phyloP scores from a whole-genome alignment of 2,113 vertebrate species.

The Gorsachius goisagi region DNA sequence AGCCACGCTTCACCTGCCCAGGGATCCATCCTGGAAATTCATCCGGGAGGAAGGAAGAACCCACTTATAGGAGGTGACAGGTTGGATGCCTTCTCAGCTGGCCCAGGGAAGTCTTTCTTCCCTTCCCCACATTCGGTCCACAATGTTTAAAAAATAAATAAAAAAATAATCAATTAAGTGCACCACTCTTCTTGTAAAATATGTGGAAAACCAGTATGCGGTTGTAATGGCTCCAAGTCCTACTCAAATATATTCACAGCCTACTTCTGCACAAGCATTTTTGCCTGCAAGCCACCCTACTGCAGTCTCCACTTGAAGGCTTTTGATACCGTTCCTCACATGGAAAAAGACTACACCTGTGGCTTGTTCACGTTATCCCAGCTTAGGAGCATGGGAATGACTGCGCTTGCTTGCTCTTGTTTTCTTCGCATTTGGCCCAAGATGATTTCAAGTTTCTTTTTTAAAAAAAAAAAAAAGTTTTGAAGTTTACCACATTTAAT shows the following conservation, averaged over 20 bases:
- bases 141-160: background rate
- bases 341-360: background rate
- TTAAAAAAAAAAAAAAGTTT: background rate
- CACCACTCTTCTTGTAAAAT: background rate
- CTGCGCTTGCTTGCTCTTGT: background rate
- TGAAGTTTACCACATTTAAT: background rate
- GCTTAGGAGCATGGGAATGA: background rate
- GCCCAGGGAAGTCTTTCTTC: background rate
- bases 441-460: background rate
- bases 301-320: background rate
- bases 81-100: background rate
- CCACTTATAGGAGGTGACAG: background rate
- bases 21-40: background rate
- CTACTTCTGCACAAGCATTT: background rate
- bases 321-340: background rate
- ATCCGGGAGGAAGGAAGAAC: background rate
- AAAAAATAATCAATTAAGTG: background rate
- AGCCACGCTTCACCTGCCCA: rapidly evolving
- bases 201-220: background rate
- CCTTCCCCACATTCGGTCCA: background rate
- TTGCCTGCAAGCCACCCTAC: background rate
- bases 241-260: background rate
- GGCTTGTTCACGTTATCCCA: background rate
- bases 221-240: background rate
- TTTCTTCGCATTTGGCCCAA: background rate